Base-by-base conservation (phyloP, 2,888 invertebrate genomes). In the Leucozona laternaria region DNA sequence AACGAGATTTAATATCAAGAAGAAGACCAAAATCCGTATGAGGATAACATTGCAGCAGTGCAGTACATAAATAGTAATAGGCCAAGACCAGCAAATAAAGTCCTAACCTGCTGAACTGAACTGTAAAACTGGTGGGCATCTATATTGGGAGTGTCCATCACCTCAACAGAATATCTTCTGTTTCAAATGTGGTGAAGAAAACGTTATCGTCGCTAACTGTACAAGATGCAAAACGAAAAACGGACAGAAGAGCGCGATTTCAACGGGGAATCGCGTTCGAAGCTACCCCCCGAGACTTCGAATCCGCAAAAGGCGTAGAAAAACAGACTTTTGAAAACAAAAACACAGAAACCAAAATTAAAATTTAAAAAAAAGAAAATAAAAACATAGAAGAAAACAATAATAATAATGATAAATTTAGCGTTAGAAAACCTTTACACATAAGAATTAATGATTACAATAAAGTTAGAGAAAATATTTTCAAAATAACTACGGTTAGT, bases 161-260 rank as follows among this genome's bases (percentile, higher is more conserved):
- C 58, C 58, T 0, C 37, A 58, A 20, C 58, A 58, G 37, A 58
- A 37, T 37, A 37, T 20, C 2, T 58, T 58, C 6, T 58, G 58
- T 7, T 58, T 58, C 4, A 2, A 4, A 22, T 55, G 55, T 55
- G 55, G 55, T 3, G 55, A 55, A 28, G 28, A 25, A 15, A 37
- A 58, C 13, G 17, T 58, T 4, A 34, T 58, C 10, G 8, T 2
- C 37, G n/a, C 28, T 28, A 28, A 28, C 28, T 28, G 28, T n/a
- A 34, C 17, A 0, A 17, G 37, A 10, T 58, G 20, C 11, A 57
- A 57, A 34, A 11, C 8, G 57, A 11, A 57, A 57, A 57, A 57
- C 57, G 4, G 55, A 3, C 2, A 17, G 17, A 34, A 57, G 50
- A 50, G 11, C 50, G n/a, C n/a, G n/a, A n/a, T n/a, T n/a, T n/a